Conservation (phyloP, 2,888 invertebrate genomes). For the Tenthredo notha region DNA sequence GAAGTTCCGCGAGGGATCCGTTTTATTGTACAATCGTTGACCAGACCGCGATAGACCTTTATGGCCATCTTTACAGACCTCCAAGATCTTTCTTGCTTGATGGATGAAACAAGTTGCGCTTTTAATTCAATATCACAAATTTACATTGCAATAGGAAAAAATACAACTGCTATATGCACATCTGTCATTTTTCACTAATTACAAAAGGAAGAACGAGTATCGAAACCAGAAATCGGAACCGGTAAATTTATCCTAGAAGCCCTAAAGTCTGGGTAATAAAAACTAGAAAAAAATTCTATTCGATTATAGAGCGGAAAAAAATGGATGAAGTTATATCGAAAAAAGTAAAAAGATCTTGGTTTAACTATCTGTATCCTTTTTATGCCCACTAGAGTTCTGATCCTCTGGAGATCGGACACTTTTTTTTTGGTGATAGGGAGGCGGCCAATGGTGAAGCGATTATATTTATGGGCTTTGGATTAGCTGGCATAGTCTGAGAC, state of each 20-base stretch:
- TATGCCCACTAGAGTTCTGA: neutral
- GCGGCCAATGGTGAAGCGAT: neutral
- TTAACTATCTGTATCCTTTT: neutral
- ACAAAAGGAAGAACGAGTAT: neutral
- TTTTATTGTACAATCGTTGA: constrained; percentile 59
- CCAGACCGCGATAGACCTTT: constrained; percentile 36
- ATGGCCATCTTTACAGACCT: neutral
- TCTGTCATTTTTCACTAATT: neutral
- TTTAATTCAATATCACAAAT: neutral
- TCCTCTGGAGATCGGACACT: neutral
- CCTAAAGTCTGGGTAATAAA: neutral
- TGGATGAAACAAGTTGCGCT: neutral
- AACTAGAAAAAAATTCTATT: no score
- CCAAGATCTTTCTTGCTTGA: neutral
- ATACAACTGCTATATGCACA: neutral
- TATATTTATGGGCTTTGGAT: constrained; percentile 66
- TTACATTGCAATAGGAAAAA: neutral
- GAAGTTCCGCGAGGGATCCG: constrained; percentile 56
- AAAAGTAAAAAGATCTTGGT: neutral
- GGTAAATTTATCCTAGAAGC: neutral
- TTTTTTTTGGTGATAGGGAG: neutral
- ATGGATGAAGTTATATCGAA: neutral
- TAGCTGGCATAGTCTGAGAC: constrained; percentile 58
- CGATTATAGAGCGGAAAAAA: neutral
- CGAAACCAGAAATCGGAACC: neutral